Evolutionary conservation across 1,140 invertebrate genomes (phyloP), one percentile per base, ranked within the genome.

Genomic region (Calliopsis andreniformis): DNA sequence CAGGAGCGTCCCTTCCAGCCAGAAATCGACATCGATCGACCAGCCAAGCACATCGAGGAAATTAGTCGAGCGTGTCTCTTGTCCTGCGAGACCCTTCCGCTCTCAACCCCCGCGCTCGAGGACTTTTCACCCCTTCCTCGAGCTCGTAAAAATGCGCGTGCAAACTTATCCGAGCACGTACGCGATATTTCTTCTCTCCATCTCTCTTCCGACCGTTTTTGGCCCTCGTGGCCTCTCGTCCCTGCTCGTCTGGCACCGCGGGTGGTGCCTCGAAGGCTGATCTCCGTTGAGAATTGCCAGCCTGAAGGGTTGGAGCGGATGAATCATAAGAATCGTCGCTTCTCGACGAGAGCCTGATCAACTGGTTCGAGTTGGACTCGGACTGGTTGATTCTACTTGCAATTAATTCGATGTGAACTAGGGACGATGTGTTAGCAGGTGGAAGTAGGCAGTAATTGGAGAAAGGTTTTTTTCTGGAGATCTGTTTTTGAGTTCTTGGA

Each of bases 1-100:
- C 47, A 7, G 80, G 76, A 56, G 67, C 51, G 51, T 28, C 47
- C 49, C 71, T 67, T 66, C 59, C 61, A 68, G 80, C 14, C 53
- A 59, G 69, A 82, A 79, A 83, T 70, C 80, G 69, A 69, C 58
- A 67, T 83, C 64, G 69, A 83, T 82, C 80, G 76, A 66, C 32
- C 64, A 66, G 39, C 30, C 23, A 62, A 70, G 79, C 75, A 47
- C 67, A 73, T 69, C 58, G 80, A 64, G 80, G 79, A 82, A 82
- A 82, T 83, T 83, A 79, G 69, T 75, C 80, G 79, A 82, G 67
- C 73, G 80, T 82, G 64, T 77, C 73, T 61, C 59, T 77, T 66
- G 53, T 82, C 66, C 75, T 59, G 56, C 63, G 45, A 82, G 49
- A 71, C 51, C 45, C 59, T 73, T 42, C 63, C 6, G n/a, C 12